Conservation (phyloP, 2,888 invertebrate genomes). For the Amphipoea oculea region DNA sequence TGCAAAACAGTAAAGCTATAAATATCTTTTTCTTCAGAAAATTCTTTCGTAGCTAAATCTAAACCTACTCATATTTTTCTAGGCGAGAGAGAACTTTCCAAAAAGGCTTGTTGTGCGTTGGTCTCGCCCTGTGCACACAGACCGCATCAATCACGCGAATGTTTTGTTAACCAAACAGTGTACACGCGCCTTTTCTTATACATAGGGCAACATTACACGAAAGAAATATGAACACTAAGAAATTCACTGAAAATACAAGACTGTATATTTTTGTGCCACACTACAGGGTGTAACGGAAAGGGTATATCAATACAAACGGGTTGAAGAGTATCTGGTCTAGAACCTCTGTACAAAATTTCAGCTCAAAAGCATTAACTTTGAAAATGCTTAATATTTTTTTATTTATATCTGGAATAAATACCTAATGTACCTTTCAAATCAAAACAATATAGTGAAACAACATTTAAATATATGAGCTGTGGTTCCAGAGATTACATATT, state of each 20-base stretch:
- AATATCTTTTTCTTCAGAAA: background rate
- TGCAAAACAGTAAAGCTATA: background rate
- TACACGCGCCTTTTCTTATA: constrained; percentile 37
- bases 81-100: constrained; percentile 21
- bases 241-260: background rate
- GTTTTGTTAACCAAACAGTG: constrained; percentile 49
- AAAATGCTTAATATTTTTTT: too few relatives aligned
- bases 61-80: background rate
- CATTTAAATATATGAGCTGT: too few relatives aligned
- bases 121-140: constrained; percentile 38
- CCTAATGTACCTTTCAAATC: too few relatives aligned
- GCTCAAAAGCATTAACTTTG: too few relatives aligned
- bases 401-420: background rate
- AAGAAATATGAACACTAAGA: background rate
- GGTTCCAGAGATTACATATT: too few relatives aligned
- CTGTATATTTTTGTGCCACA: background rate
- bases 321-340: too few relatives aligned
- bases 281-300: too few relatives aligned
- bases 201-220: background rate
- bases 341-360: too few relatives aligned
- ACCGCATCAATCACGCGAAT: constrained; percentile 50
- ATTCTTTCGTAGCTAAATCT: background rate
- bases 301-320: too few relatives aligned
- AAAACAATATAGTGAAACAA: too few relatives aligned
- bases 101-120: constrained; percentile 4